These are phyloP conservation scores for Acropora yongei DNA, from an alignment of 64 coral and sea anemone species.

Conservation along the genomic window DNA sequence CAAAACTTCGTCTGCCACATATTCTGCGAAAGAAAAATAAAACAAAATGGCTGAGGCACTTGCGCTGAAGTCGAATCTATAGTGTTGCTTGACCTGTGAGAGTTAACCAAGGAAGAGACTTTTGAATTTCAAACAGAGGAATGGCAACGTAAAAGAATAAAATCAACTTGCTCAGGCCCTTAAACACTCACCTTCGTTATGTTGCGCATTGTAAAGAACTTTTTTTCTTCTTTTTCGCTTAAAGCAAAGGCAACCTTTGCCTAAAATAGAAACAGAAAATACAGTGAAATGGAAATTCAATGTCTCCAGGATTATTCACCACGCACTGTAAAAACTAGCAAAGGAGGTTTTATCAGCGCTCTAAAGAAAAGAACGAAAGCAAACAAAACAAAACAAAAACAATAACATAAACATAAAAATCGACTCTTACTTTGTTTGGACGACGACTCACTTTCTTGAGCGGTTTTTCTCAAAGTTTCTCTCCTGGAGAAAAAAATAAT, in stretches of 20 bases:
- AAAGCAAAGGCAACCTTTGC: constrained; percentile 80
- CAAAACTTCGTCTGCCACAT: constrained; percentile 73
- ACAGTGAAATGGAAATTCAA: too few relatives aligned
- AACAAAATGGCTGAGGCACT: background rate
- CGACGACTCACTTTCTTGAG: constrained; percentile 22
- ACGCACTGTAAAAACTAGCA: too few relatives aligned
- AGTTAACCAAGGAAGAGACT: too few relatives aligned
- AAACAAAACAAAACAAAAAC: too few relatives aligned
- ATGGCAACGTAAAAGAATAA: too few relatives aligned
- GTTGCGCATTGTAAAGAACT: constrained; percentile 86
- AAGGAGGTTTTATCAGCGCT: too few relatives aligned
- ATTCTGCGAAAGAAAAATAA: background rate
- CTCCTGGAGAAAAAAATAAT: constrained; percentile 27
- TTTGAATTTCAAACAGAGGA: too few relatives aligned
- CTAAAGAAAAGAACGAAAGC: too few relatives aligned
- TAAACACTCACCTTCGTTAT: constrained; percentile 70
- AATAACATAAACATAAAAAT: too few relatives aligned
- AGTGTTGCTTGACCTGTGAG: too few relatives aligned
- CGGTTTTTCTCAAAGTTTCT: constrained; percentile 81
- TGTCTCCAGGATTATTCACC: too few relatives aligned
- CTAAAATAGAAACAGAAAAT: background rate
- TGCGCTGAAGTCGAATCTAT: background rate
- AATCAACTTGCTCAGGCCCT: too few relatives aligned
- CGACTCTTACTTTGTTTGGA: constrained; percentile 54
- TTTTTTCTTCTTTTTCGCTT: constrained; percentile 94